Evolutionary conservation across 1,140 invertebrate genomes (phyloP).

Genomic region (Neodiprion lecontei): DNA sequence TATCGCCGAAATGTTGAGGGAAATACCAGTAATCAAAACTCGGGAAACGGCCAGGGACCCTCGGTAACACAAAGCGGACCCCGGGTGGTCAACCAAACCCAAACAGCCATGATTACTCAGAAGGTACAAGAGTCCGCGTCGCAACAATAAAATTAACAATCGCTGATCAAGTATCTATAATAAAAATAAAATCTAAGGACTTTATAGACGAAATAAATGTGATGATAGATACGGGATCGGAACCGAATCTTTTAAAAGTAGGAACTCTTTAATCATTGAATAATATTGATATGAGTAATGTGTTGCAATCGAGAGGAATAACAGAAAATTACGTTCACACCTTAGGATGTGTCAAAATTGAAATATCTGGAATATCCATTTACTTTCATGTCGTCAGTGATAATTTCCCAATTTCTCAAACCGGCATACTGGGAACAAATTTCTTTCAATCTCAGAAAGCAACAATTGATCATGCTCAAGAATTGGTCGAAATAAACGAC

Average conservation of each 20-base stretch:
- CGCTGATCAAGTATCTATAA: neutral
- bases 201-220: neutral
- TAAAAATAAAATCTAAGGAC: neutral
- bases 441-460: conserved; percentile 5
- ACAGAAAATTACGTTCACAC: conserved; percentile 8
- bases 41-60: neutral
- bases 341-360: neutral
- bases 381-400: neutral
- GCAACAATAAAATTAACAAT: neutral
- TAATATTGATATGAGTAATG: neutral
- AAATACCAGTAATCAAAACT: neutral
- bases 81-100: neutral
- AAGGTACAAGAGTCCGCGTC: neutral
- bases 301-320: neutral
- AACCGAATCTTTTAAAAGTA: conserved; percentile 11
- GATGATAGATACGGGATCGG: conserved; percentile 14
- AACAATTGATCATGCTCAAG: neutral
- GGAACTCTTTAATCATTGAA: neutral
- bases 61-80: neutral
- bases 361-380: neutral
- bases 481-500: neutral
- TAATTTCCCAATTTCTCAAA: neutral
- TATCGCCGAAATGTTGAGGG: neutral
- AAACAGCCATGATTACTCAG: neutral
- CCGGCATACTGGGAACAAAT: neutral